A percentile compares a stretch with the other conserved stretches of the same genome.
Conservation (phyloP, 2,888 invertebrate genomes). For the Drosophila prostipennis region DNA sequence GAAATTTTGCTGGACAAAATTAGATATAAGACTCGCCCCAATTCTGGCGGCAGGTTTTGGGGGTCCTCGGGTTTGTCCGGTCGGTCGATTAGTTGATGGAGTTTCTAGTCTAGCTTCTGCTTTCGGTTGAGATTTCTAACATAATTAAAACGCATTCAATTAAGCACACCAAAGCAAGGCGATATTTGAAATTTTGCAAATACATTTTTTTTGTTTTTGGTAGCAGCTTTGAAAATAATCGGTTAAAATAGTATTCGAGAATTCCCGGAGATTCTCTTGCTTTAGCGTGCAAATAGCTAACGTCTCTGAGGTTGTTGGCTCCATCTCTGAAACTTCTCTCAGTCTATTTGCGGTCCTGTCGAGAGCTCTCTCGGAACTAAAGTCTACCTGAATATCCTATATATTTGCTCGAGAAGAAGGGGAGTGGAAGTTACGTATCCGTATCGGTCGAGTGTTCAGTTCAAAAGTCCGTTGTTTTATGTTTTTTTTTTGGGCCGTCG, state of each 20-base stretch:
- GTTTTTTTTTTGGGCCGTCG: constrained; percentile 38
- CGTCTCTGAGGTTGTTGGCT: constrained; percentile 12
- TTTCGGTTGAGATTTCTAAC: constrained; percentile 73
- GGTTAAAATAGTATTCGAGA: constrained; percentile 13
- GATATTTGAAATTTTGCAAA: constrained; percentile 16
- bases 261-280: constrained; percentile 42
- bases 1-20: constrained; percentile 67
- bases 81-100: constrained; percentile 21
- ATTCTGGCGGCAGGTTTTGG: constrained; percentile 43
- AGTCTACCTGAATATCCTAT: constrained; percentile 39
- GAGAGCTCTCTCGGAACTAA: constrained; percentile 31
- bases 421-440: constrained; percentile 18
- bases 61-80: constrained; percentile 11
- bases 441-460: constrained; percentile 22
- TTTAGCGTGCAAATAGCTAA: constrained; percentile 21
- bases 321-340: constrained; percentile 22
- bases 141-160: constrained; percentile 76
- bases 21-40: constrained; percentile 58
- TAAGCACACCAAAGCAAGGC: constrained; percentile 76
- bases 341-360: constrained; percentile 43
- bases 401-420: constrained; percentile 14
- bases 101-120: constrained; percentile 44
- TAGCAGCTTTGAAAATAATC: constrained; percentile 30
- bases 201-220: constrained; percentile 5
- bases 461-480: constrained; percentile 14